Conservation (phyloP, 2,888 invertebrate species). For the Heliothis peltigera region DNA sequence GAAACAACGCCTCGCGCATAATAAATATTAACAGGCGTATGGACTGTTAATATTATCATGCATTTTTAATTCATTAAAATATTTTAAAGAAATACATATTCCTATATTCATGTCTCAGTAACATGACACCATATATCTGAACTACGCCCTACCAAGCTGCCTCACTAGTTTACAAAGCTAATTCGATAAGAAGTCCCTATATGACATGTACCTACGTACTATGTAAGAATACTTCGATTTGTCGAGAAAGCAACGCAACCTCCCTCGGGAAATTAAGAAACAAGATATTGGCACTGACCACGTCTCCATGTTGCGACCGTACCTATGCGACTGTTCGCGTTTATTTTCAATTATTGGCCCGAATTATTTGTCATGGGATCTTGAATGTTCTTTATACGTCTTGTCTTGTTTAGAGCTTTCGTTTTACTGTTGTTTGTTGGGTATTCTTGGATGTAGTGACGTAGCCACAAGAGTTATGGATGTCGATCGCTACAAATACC, state of each 20-base stretch:
- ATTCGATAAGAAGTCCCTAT: constrained; percentile 70
- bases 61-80: no score
- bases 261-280: constrained; percentile 87
- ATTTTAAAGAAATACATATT: no score
- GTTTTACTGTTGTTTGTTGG: not conserved
- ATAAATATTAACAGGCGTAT: no score
- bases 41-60: no score
- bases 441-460: not conserved
- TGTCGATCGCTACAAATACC: no score
- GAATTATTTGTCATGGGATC: constrained; percentile 59
- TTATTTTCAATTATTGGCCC: constrained; percentile 64
- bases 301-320: constrained; percentile 67
- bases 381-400: constrained; percentile 32
- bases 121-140: no score
- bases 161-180: constrained; percentile 75
- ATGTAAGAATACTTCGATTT: constrained; percentile 83
- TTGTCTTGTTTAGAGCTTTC: constrained; percentile 7
- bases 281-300: constrained; percentile 82
- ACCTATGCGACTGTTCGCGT: constrained; percentile 54
- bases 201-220: constrained; percentile 74
- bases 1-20: no score
- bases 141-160: no score
- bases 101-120: not conserved
- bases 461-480: not conserved
- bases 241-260: constrained; percentile 76